These are phyloP conservation scores for Phrynocephalus vlangalii DNA, from an alignment of 2,797 vertebrate genomes.

Conservation along the genomic window DNA sequence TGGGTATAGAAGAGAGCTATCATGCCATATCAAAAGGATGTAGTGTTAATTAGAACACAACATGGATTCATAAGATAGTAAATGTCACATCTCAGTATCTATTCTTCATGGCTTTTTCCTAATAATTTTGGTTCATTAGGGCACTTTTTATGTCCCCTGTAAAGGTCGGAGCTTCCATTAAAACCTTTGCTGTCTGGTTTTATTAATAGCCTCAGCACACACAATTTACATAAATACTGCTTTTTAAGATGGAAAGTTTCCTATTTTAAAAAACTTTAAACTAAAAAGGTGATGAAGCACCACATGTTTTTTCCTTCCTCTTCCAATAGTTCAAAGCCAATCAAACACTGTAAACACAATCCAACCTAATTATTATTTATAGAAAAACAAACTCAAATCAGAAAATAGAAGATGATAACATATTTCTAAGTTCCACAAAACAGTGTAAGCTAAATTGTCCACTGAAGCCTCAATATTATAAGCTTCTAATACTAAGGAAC, in stretches of 20 bases:
- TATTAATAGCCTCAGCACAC: constrained; percentile 65
- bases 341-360: not conserved
- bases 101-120: constrained; percentile 3
- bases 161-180: constrained; percentile 57
- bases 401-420: not conserved
- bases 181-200: constrained; percentile 41
- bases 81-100: constrained; percentile 29
- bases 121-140: constrained; percentile 50
- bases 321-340: constrained; percentile 43
- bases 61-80: constrained; percentile 27
- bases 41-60: constrained; percentile 35
- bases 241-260: constrained; percentile 28
- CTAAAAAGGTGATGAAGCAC: constrained; percentile 31
- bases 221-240: constrained; percentile 45
- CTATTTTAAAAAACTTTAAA: constrained; percentile 23
- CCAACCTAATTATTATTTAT: not conserved
- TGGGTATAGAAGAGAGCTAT: not conserved
- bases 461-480: not conserved
- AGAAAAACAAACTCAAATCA: not conserved
- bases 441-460: not conserved
- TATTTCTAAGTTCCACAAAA: not conserved
- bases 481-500: not conserved
- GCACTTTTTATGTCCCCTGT: constrained; percentile 35
- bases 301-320: constrained; percentile 9
- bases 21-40: constrained; percentile 33